Evolutionary conservation across 2,113 vertebrate genomes (phyloP).

Genomic region (Fukomys damarensis): DNA sequence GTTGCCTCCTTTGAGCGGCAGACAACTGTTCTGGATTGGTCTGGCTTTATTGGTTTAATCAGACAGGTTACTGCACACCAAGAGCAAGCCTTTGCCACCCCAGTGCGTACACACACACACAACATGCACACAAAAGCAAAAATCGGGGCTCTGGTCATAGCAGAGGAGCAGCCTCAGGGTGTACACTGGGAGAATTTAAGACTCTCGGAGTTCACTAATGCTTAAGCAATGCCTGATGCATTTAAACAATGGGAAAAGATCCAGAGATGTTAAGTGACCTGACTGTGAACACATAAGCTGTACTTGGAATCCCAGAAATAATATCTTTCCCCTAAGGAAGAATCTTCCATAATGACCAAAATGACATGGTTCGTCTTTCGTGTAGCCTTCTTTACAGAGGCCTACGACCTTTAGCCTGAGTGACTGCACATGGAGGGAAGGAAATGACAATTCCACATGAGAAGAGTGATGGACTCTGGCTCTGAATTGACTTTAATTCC

Average conservation of each 20-base stretch:
- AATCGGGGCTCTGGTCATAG: not conserved
- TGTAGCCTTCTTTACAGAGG: not conserved
- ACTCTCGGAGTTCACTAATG: not conserved
- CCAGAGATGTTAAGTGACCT: not conserved
- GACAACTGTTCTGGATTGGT: not conserved
- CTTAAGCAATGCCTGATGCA: not conserved
- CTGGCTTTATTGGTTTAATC: not conserved
- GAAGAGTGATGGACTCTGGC: not conserved
- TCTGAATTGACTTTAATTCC: not conserved
- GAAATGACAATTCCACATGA: not conserved
- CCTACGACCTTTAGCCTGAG: not conserved
- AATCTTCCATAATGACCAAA: not conserved
- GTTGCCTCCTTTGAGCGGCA: not conserved
- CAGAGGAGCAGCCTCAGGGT: not conserved
- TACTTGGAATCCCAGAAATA: not conserved
- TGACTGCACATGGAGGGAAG: not conserved
- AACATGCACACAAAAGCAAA: not conserved
- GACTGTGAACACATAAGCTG: not conserved
- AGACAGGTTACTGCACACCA: not conserved
- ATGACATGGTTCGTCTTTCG: not conserved
- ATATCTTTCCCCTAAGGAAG: not conserved
- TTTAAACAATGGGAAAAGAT: not conserved
- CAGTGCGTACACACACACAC: not conserved
- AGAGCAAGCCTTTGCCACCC: not conserved
- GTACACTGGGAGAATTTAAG: not conserved